Percentiles rank a stretch among this genome's conserved stretches.
phyloP scores from a whole-genome alignment of 2,888 invertebrate genomes.

The Entomobrya proxima region DNA sequence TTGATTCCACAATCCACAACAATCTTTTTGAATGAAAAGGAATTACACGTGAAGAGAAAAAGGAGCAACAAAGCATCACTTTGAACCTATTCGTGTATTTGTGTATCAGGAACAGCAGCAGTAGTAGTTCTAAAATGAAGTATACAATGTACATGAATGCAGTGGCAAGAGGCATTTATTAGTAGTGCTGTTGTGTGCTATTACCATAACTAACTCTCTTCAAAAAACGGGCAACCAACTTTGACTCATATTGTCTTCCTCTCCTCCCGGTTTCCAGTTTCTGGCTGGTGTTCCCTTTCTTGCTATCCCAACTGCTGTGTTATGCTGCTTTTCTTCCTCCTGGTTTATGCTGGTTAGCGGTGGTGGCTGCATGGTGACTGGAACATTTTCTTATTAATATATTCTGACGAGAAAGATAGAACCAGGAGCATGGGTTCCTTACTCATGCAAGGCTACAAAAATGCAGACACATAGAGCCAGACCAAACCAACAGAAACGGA shows the following conservation, averaged over 20 bases:
- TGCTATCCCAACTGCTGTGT: neutral
- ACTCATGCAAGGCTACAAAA: neutral
- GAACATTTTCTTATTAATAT: slow-evolving; percentile 43
- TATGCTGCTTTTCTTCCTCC: neutral
- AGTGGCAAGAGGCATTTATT: slow-evolving; percentile 2
- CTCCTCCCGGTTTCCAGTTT: slow-evolving; percentile 5
- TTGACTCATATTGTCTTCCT: slow-evolving; percentile 28
- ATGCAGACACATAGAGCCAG: neutral
- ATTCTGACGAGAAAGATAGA: slow-evolving; percentile 44
- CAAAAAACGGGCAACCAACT: slow-evolving; percentile 17
- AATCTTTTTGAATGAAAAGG: slow-evolving; percentile 16
- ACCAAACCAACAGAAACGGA: neutral
- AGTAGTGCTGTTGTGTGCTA: neutral
- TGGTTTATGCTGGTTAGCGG: neutral
- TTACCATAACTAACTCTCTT: slow-evolving; percentile 31
- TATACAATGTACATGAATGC: neutral
- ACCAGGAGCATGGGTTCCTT: slow-evolving; percentile 13
- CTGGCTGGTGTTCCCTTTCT: neutral
- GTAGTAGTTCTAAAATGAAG: neutral
- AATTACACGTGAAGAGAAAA: neutral
- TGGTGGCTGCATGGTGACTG: slow-evolving; percentile 17
- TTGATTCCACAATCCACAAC: slow-evolving; percentile 14
- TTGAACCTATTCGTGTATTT: neutral
- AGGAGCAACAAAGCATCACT: slow-evolving; percentile 29
- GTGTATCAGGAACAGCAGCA: neutral